Base-by-base conservation (phyloP, 2,888 invertebrate genomes). In the Drosophila peninsularis region DNA sequence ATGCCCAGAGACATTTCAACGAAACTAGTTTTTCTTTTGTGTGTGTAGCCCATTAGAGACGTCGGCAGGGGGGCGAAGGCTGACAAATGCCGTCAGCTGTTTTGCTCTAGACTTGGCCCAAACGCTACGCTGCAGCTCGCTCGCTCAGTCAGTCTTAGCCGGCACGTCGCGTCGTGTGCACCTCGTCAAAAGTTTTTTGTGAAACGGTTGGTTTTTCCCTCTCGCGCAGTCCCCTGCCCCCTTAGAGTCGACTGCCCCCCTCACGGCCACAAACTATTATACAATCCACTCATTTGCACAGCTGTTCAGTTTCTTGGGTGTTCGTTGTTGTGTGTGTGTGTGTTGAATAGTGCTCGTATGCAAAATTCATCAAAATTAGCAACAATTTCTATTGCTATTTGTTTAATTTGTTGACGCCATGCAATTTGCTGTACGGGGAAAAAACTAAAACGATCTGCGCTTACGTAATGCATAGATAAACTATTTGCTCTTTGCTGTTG, bases 131-230 rank as follows among this genome's bases (percentile, higher is more conserved):
- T 80, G 78, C 78, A 80, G 39, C 36, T 49, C 50, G 52, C 61
- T 27, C 63, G 58, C 71, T 54, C 56, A 37, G 49, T 82, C 55
- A 84, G 83, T 84, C 83, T 82, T 56, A 78, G 86, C 78, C 80
- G 87, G 87, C 86, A 70, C 87, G 86, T 80, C 70, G 86, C 83
- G 71, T 74, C 73, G 83, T 86, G 88, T 88, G 83, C 88, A 83
- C 53, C 67, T 62, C 88, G 80, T 61, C 62, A 50, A 72, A 72
- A 54, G 61, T 63, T 54, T 61, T 63, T 11, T 62, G 45, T 55
- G 42, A 42, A 74, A 47, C 56, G 69, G 61, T 72, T 56, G n/a
- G 60, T 62, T 55, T 62, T 52, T 49, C 36, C 36, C 37, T 7
- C 37, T 36, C 52, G 47, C 47, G 47, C 3, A 14, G 1, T n/a